Evolutionary conservation across 2,113 vertebrate species (phyloP).

Genomic region (Onychorhynchus coronatus): DNA sequence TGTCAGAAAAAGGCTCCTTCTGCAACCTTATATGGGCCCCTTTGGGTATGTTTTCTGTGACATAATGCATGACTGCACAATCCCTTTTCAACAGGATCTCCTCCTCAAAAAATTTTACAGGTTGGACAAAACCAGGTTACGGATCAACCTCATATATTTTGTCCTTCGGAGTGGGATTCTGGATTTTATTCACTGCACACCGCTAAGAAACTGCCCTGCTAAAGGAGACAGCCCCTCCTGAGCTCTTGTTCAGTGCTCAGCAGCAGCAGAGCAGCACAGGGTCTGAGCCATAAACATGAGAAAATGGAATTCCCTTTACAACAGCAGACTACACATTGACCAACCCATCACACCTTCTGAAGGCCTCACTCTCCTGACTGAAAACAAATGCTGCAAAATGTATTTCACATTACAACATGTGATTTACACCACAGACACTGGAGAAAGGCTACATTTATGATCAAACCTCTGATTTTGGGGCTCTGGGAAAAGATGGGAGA

Average conservation of each 20-base stretch:
- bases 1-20: background rate
- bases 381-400: background rate
- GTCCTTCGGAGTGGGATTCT: background rate
- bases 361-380: background rate
- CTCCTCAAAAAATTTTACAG: background rate
- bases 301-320: background rate
- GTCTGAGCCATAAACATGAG: background rate
- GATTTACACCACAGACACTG: background rate
- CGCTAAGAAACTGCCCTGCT: background rate
- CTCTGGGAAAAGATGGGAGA: background rate
- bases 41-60: background rate
- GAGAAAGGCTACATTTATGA: background rate
- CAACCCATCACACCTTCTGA: background rate
- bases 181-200: background rate
- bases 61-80: rapidly evolving
- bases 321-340: background rate
- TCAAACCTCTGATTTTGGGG: background rate
- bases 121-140: background rate
- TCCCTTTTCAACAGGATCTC: background rate
- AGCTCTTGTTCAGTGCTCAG: background rate
- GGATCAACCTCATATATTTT: background rate
- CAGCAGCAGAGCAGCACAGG: background rate
- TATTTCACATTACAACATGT: background rate
- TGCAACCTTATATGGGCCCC: background rate
- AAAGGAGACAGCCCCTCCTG: background rate